Conservation (phyloP, 1,140 invertebrate genomes). For the Bombus balteatus region DNA sequence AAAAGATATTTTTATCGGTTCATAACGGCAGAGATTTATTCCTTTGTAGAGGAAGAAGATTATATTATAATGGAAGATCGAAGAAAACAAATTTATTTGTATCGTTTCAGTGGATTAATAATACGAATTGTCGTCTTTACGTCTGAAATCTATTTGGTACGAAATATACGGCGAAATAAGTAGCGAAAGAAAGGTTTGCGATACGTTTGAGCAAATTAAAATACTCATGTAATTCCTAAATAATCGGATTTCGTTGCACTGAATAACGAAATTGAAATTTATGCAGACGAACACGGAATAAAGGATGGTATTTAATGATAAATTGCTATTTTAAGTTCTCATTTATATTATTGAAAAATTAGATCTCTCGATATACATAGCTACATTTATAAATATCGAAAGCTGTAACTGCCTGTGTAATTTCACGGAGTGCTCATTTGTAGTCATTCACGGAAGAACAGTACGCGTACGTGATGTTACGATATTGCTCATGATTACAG, state of each 20-base stretch:
- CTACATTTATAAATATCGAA: neutral
- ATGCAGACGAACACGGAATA: neutral
- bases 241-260: neutral
- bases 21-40: too few species aligned
- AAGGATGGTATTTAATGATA: neutral
- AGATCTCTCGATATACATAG: neutral
- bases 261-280: neutral
- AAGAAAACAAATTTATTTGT: too few species aligned
- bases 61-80: too few species aligned
- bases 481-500: neutral
- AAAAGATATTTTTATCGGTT: too few species aligned
- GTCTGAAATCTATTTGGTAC: neutral
- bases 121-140: too few species aligned
- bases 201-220: neutral
- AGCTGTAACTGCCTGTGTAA: neutral
- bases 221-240: neutral
- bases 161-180: neutral
- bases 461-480: neutral
- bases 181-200: neutral
- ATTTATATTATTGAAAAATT: constrained; percentile 4
- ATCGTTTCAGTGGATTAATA: too few species aligned
- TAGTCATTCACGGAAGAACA: neutral
- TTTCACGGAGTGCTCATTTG: neutral
- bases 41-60: too few species aligned
- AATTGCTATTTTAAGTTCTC: neutral